Evolutionary conservation across 2,888 invertebrate genomes (phyloP).

Genomic region (Homarus gammarus): DNA sequence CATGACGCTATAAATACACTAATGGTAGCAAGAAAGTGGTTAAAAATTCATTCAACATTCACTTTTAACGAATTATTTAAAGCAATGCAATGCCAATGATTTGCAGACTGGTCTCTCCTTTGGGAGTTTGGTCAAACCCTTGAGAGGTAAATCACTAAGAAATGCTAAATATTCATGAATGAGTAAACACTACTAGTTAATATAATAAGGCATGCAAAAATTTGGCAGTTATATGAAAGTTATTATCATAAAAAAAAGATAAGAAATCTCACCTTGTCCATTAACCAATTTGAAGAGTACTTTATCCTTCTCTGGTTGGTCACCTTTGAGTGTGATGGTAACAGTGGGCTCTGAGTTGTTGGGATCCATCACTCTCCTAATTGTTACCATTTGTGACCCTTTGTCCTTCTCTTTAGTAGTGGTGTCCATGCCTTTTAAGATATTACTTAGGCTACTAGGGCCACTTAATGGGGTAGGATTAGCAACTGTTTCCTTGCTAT

Average conservation of each 20-base stretch:
- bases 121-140: too few species aligned
- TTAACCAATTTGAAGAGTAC: conserved; percentile 85
- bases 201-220: not conserved
- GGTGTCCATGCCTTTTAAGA: conserved; percentile 72
- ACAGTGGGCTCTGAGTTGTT: conserved; percentile 85
- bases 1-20: too few species aligned
- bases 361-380: conserved; percentile 85
- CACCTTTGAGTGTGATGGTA: conserved; percentile 85
- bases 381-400: conserved; percentile 84
- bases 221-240: too few species aligned
- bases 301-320: conserved; percentile 87
- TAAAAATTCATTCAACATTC: too few species aligned
- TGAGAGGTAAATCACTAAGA: too few species aligned
- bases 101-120: too few species aligned
- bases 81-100: too few species aligned
- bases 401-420: conserved; percentile 69
- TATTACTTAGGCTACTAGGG: conserved; percentile 64
- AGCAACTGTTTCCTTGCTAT: conserved; percentile 18
- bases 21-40: too few species aligned
- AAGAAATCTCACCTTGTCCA: conserved; percentile 79
- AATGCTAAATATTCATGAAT: too few species aligned
- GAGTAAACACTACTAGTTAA: not conserved
- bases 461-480: conserved; percentile 28
- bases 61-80: too few species aligned
- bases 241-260: too few species aligned